Conservation (phyloP, 2,888 invertebrate species). For the Lasioglossum zephyrum region DNA sequence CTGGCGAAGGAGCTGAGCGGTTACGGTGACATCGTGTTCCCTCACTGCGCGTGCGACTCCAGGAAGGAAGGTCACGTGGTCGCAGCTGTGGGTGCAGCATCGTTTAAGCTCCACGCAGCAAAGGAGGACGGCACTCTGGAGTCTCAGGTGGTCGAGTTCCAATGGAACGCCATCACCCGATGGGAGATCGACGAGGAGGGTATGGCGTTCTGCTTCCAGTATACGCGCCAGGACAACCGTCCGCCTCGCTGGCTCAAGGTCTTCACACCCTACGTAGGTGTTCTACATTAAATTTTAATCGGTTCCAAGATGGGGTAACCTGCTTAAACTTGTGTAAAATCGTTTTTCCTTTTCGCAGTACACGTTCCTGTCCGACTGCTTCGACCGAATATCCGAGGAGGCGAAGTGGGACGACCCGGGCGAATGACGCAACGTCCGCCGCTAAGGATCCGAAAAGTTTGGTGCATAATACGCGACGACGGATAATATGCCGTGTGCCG, state of each 20-base stretch:
- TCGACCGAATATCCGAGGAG: conserved; percentile 97
- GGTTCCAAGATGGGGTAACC: too few species aligned
- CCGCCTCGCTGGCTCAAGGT: conserved; percentile 94
- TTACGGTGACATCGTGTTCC: conserved; percentile 97
- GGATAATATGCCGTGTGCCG: conserved; percentile 43
- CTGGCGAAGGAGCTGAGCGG: conserved; percentile 94
- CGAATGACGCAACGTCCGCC: conserved; percentile 86
- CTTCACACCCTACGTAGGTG: conserved; percentile 94
- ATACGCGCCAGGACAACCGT: conserved; percentile 91
- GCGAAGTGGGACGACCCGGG: conserved; percentile 93
- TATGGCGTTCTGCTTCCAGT: conserved; percentile 95
- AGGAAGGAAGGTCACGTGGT: conserved; percentile 94
- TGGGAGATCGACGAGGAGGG: conserved; percentile 97
- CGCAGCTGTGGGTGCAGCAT: conserved; percentile 88
- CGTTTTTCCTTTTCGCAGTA: conserved; percentile 86
- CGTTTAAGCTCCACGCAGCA: conserved; percentile 92
- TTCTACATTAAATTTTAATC: not conserved
- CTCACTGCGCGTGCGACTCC: conserved; percentile 96
- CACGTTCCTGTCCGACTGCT: conserved; percentile 96
- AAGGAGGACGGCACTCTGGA: conserved; percentile 92
- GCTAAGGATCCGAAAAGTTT: conserved; percentile 65
- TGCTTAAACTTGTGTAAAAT: not conserved
- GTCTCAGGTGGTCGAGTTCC: conserved; percentile 92
- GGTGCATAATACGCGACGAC: conserved; percentile 47
- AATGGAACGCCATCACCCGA: conserved; percentile 92